Evolutionary conservation across 2,797 vertebrate genomes (phyloP), one percentile per base, ranked within the genome.

Genomic region (Dermochelys coriacea): DNA sequence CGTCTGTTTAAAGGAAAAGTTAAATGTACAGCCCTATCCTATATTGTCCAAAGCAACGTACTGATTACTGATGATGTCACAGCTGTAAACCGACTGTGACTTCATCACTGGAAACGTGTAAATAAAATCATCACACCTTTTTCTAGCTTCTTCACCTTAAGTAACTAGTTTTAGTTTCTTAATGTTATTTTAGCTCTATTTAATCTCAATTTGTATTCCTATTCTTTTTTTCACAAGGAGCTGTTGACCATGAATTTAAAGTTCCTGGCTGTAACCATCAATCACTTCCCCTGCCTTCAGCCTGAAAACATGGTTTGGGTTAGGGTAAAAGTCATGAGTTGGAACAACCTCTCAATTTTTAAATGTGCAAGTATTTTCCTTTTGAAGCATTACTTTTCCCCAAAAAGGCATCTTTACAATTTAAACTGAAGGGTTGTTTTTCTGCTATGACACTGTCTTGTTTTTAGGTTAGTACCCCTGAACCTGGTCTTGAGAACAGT

Each of bases 101-200:
- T 88, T 93, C 89, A 91, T 74, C 94, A 91, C 95, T 97, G 91
- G 80, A 96, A 97, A 97, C 88, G 93, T 82, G 92, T 88, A 95
- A 93, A 95, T 93, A 95, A 87, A 96, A 84, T 75, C 87, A 94
- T 92, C 91, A 94, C 0, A 57, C 83, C 77, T 93, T 93, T 80
- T 0, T n/a, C 6, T 89, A 93, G 45, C 81, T 89, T 83, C 47
- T 52, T n/a, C 49, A 41, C 90, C 64, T 95, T 94, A 96, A 82
- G 11, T 71, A 86, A 45, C 79, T 86, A 91, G 0, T 85, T 94
- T 80, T 54, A 55, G 23, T 93, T 95, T 86, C 87, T 78, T 47
- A 93, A 21, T 4, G 74, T 93, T 57, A 91, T 91, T 93, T 94
- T 94, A 86, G 78, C 87, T 91, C 96, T 94, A 37, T 97, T 97